Evolutionary conservation across 1,140 invertebrate species (phyloP), one percentile per base, ranked within the genome.

Genomic region (Drepana arcuata): DNA sequence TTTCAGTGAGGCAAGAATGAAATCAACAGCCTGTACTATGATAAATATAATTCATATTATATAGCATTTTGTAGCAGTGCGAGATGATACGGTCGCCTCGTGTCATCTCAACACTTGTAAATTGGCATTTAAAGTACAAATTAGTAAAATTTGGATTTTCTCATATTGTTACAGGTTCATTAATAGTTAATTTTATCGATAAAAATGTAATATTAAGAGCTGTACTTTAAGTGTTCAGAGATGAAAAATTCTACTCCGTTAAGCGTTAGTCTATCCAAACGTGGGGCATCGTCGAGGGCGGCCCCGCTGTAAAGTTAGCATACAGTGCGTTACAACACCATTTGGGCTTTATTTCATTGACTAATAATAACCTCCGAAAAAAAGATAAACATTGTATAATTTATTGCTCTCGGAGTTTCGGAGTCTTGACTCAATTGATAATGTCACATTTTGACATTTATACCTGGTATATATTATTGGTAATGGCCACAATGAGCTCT

Each of bases 111-210:
- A 69, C 69, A 74, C 69, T 60, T 77, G 77, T 79, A 71, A 74
- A 82, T 82, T 78, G 78, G 78, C 78, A 82, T 82, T 82, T 82
- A 82, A 82, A 82, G 78, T 82, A 82, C 78, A 82, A 82, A 82
- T 78, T 79, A 82, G 78, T 82, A 79, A 82, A 82, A 79, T 79
- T 77, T 71, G 71, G 73, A 82, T 78, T 79, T 78, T 75, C 61
- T 81, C 71, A 71, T 78, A 75, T 82, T 82, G 78, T 82, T 82
- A 74, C 78, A 82, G 74, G 78, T 82, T 82, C 78, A 82, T 79
- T 81, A 78, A 82, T 74, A 74, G 59, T 69, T 75, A 77, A 81
- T 68, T 67, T 65, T 69, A 71, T 70, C 51, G 58, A 73, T 74
- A 77, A 69, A 49, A 32, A 57, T 64, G 71, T 80, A 81, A 78